Evolutionary conservation across 2,797 vertebrate genomes (phyloP).

Genomic region (Cryptoblepharus egeriae): DNA sequence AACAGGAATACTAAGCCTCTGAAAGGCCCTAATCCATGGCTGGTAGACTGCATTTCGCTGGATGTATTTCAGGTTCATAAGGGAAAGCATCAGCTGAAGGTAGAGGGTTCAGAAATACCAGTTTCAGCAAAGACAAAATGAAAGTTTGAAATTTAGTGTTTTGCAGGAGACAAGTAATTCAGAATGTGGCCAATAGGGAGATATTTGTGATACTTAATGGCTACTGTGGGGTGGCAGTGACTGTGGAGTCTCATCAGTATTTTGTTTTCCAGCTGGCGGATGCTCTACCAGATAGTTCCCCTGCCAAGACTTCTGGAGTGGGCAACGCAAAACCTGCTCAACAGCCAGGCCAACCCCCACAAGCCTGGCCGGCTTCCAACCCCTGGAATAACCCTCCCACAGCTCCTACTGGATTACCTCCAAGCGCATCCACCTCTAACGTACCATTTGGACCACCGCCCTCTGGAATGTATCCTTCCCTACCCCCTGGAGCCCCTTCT

Average conservation of each 20-base stretch:
- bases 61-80: neutral
- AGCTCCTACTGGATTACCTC: constrained; percentile 75
- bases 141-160: too few relatives aligned
- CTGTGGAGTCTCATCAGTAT: neutral
- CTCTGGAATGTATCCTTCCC: constrained; percentile 80
- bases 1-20: too few relatives aligned
- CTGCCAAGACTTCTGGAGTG: constrained; percentile 83
- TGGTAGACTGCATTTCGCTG: neutral
- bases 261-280: constrained; percentile 86
- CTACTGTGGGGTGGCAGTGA: rapidly evolving
- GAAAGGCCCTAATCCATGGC: neutral
- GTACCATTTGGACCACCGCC: constrained; percentile 81
- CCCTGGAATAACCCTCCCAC: constrained; percentile 79
- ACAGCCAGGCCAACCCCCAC: constrained; percentile 70
- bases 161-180: too few relatives aligned
- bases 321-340: constrained; percentile 82
- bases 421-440: constrained; percentile 72
- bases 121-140: neutral
- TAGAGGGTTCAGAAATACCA: too few relatives aligned
- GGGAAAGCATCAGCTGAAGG: too few relatives aligned
- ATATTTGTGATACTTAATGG: neutral
- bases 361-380: constrained; percentile 76
- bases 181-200: too few relatives aligned
- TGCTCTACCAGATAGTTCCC: constrained; percentile 86
- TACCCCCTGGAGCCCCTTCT: constrained; percentile 78